Percentiles rank a stretch among this genome's conserved stretches.
phyloP scores from a whole-genome alignment of 2,797 vertebrate species.

The Diplodus sargus region DNA sequence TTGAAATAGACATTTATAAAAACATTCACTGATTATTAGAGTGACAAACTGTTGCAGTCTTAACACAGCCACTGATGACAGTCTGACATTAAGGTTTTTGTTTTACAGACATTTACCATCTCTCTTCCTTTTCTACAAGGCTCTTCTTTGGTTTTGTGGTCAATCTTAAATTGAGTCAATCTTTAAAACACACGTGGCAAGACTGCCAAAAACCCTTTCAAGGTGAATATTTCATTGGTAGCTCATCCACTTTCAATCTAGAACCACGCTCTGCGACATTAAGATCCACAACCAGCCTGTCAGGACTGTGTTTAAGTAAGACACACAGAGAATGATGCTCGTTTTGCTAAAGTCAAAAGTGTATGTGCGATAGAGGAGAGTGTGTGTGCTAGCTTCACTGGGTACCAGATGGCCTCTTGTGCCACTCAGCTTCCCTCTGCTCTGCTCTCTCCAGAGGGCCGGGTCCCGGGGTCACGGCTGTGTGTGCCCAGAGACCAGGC shows the following conservation, averaged over 20 bases:
- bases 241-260: not conserved
- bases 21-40: not conserved
- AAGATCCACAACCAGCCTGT: conserved; percentile 25
- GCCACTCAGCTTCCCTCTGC: conserved; percentile 68
- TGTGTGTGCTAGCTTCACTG: conserved; percentile 59
- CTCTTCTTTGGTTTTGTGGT: not conserved
- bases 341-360: conserved; percentile 56
- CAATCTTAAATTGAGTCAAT: not conserved
- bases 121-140: conserved; percentile 7
- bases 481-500: conserved; percentile 75
- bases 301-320: conserved; percentile 37
- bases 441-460: conserved; percentile 70
- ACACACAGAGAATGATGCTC: conserved; percentile 36
- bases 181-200: not conserved
- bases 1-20: not conserved
- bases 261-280: not conserved
- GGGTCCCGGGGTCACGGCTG: conserved; percentile 74
- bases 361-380: not conserved
- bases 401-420: conserved; percentile 85
- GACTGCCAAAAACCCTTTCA: not conserved
- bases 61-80: not conserved
- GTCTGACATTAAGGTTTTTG: not conserved
- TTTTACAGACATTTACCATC: not conserved
- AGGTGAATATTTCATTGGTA: conserved; percentile 28
- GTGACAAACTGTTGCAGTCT: not conserved